A percentile compares a stretch with the other conserved stretches of the same genome.
These are phyloP conservation scores for Mastacembelus armatus DNA, from an alignment of 2,797 vertebrate species.

Conservation along the genomic window DNA sequence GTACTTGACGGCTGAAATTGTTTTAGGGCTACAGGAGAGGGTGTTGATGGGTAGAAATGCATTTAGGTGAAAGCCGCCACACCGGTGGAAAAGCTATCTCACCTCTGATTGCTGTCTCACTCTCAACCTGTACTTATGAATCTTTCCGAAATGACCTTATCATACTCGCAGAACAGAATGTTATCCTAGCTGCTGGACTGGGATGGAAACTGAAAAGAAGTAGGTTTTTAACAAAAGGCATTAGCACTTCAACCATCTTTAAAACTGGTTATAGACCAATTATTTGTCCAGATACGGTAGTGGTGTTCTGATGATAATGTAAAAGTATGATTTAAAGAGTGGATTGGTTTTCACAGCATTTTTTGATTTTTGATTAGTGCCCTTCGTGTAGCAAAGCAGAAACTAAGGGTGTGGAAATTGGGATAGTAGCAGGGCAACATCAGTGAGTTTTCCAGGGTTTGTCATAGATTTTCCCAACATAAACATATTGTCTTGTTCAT, in stretches of 20 bases:
- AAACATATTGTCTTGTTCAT: no score
- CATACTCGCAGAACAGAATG: conserved; percentile 62
- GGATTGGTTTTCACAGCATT: no score
- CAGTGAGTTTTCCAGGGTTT: not conserved
- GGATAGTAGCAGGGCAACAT: not conserved
- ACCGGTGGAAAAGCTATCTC: conserved; percentile 69
- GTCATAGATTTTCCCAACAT: no score
- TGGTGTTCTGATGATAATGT: conserved; percentile 31
- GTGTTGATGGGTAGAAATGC: conserved; percentile 74
- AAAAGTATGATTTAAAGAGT: not conserved
- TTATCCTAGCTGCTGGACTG: conserved; percentile 42
- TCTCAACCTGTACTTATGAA: conserved; percentile 74
- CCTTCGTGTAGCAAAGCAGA: not conserved
- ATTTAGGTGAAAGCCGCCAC: conserved; percentile 73
- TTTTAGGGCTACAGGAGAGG: conserved; percentile 70
- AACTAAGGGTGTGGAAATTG: not conserved
- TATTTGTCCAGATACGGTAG: conserved; percentile 31
- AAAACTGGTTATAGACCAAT: conserved; percentile 23
- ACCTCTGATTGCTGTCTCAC: conserved; percentile 72
- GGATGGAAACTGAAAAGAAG: conserved; percentile 47
- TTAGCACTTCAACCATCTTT: conserved; percentile 35
- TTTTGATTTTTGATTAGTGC: no score
- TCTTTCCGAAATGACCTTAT: conserved; percentile 66
- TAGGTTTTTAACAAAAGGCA: conserved; percentile 26
- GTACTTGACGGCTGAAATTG: conserved; percentile 76